phyloP scores from a whole-genome alignment of 2,888 invertebrate genomes.

The Geotrupes spiniger region DNA sequence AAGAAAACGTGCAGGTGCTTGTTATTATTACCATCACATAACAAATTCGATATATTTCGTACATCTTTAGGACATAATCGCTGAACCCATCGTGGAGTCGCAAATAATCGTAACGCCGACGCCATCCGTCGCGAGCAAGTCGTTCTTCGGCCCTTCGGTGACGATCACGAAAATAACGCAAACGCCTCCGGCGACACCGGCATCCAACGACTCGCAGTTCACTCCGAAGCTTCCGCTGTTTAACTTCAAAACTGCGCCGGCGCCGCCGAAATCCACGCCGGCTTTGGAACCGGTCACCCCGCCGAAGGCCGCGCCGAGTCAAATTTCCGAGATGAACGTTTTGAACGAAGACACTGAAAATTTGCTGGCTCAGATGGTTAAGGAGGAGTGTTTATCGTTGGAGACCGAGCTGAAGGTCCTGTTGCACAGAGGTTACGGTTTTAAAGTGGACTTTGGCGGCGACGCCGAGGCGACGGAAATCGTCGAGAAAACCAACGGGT shows the following conservation, averaged over 20 bases:
- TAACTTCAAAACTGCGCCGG: too few relatives aligned
- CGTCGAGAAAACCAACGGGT: constrained; percentile 52
- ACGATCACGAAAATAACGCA: neutral
- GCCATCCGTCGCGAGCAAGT: too few relatives aligned
- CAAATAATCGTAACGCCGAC: too few relatives aligned
- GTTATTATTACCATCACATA: too few relatives aligned
- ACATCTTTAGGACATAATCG: too few relatives aligned
- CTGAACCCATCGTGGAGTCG: too few relatives aligned
- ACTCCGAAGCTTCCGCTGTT: too few relatives aligned
- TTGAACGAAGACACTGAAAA: constrained; percentile 36
- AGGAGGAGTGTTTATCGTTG: constrained; percentile 64
- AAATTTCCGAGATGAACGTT: neutral
- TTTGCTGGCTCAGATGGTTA: constrained; percentile 59
- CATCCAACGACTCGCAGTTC: constrained; percentile 4
- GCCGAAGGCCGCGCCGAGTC: neutral
- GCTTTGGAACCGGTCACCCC: neutral
- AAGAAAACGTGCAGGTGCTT: too few relatives aligned
- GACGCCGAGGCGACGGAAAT: constrained; percentile 57
- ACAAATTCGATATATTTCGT: too few relatives aligned
- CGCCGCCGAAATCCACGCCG: too few relatives aligned
- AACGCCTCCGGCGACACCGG: constrained; percentile 11
- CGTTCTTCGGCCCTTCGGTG: too few relatives aligned
- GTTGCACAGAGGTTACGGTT: constrained; percentile 53
- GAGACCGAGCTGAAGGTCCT: constrained; percentile 64
- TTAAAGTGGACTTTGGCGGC: constrained; percentile 57